phyloP scores from a whole-genome alignment of 1,140 invertebrate species.

The Ooceraea biroi region DNA sequence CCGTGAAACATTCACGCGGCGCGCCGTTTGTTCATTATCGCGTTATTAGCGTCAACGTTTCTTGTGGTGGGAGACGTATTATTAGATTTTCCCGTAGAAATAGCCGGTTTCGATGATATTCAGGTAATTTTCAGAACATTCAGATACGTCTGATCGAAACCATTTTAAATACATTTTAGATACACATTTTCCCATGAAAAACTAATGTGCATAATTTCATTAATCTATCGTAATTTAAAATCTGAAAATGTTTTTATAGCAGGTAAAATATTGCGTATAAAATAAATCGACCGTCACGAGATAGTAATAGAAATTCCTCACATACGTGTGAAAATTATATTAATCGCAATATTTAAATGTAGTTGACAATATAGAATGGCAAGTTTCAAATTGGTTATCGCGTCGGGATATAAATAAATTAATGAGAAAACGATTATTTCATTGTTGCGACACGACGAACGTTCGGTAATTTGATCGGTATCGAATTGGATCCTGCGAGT shows the following conservation, averaged over 20 bases:
- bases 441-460: conserved; percentile 23
- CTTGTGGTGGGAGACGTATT: not conserved
- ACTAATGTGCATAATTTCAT: too few relatives aligned
- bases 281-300: not conserved
- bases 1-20: conserved; percentile 30
- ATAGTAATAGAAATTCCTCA: not conserved
- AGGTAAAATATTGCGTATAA: too few relatives aligned
- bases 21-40: not conserved
- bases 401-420: not conserved
- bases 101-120: not conserved
- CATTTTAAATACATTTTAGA: too few relatives aligned
- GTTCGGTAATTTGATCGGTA: conserved; percentile 38
- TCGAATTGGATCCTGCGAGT: conserved; percentile 23
- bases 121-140: not conserved
- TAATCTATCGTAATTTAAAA: too few relatives aligned
- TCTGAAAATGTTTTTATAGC: too few relatives aligned
- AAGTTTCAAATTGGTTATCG: not conserved
- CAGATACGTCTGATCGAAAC: too few relatives aligned
- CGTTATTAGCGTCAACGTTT: conserved; percentile 20
- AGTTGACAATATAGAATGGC: not conserved
- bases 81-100: not conserved
- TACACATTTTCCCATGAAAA: too few relatives aligned
- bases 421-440: not conserved
- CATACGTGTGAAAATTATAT: not conserved
- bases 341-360: not conserved